Evolutionary conservation across 2,113 vertebrate species (phyloP), one percentile per base, ranked within the genome.

Genomic region (Caracal caracal): DNA sequence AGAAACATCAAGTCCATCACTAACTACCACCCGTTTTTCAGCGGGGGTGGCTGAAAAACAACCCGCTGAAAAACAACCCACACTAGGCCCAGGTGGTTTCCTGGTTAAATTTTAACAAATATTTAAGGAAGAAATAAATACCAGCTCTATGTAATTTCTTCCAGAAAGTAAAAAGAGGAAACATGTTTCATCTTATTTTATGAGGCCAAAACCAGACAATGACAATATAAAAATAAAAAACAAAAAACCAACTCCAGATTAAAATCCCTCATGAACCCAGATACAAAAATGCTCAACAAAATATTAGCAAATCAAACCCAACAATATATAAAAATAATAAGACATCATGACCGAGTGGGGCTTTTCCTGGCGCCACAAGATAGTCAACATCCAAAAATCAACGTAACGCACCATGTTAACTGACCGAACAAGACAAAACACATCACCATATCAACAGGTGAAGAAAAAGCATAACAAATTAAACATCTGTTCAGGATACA

Each of bases 321-420:
- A 33, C 71, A 47, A 26, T 10, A n/a, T 1, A 1, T 76, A n/a
- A n/a, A 47, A 66, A 75, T 3, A 16, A 6, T 22, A 33, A 35
- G 13, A 49, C 11, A 0, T 6, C 19, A 37, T 17, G 70, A 65
- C 28, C 20, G 0, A 7, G 43, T 24, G 3, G 0, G 10, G 24
- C 5, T 24, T 30, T 65, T 37, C 90, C 43, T 40, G 56, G 19
- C 26, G 33, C 15, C 22, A 28, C 20, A 30, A 26, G 22, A 1
- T 4, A 30, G 53, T 75, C n/a, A 28, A 22, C 3, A 30, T 2
- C 49, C 33, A 51, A 49, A 22, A 37, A 30, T 30, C 68, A 26
- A 16, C 1, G 6, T 35, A 22, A 30, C 1, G 26, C 17, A 37
- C 56, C 33, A 8, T 0, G 43, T 51, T 12, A 19, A 63, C 40